These are phyloP conservation scores for Calephelis perditalis DNA, from an alignment of 2,888 invertebrate genomes.

Conservation along the genomic window DNA sequence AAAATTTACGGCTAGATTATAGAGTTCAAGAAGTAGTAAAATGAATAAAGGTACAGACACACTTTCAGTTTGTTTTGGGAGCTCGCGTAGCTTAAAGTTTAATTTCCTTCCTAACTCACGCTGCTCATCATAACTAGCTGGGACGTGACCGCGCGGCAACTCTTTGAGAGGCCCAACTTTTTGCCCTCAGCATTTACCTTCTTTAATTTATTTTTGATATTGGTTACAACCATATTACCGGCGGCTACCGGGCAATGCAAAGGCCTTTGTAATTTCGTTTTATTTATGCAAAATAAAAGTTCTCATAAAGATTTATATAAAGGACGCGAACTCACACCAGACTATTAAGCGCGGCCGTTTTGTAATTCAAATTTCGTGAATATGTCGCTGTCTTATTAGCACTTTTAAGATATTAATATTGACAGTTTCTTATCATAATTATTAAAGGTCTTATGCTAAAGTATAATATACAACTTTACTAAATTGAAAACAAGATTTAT, in stretches of 20 bases:
- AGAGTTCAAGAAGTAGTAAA: neutral
- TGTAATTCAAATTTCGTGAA: slow-evolving; percentile 20
- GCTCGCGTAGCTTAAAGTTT: slow-evolving; percentile 55
- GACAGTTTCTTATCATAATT: slow-evolving; percentile 13
- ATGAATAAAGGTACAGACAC: neutral
- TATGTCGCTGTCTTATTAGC: slow-evolving; percentile 19
- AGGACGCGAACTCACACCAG: slow-evolving; percentile 41
- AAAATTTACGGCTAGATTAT: too few relatives aligned
- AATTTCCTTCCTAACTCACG: slow-evolving; percentile 62
- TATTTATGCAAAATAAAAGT: slow-evolving; percentile 76
- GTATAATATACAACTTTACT: slow-evolving; percentile 12
- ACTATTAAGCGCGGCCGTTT: slow-evolving; percentile 23
- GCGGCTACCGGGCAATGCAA: slow-evolving; percentile 72
- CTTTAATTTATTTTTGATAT: slow-evolving; percentile 67
- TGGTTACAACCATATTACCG: slow-evolving; percentile 66
- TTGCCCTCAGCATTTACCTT: slow-evolving; percentile 56
- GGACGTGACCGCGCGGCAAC: slow-evolving; percentile 72
- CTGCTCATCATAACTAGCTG: slow-evolving; percentile 68
- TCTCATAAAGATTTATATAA: slow-evolving; percentile 62
- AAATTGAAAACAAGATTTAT: neutral
- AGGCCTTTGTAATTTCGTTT: slow-evolving; percentile 72
- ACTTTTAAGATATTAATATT: slow-evolving; percentile 19
- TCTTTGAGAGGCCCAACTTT: slow-evolving; percentile 65
- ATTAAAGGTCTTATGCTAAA: slow-evolving; percentile 9
- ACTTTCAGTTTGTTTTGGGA: slow-evolving; percentile 18